Conservation (phyloP, 2,113 vertebrate species). For the Pholis gunnellus region DNA sequence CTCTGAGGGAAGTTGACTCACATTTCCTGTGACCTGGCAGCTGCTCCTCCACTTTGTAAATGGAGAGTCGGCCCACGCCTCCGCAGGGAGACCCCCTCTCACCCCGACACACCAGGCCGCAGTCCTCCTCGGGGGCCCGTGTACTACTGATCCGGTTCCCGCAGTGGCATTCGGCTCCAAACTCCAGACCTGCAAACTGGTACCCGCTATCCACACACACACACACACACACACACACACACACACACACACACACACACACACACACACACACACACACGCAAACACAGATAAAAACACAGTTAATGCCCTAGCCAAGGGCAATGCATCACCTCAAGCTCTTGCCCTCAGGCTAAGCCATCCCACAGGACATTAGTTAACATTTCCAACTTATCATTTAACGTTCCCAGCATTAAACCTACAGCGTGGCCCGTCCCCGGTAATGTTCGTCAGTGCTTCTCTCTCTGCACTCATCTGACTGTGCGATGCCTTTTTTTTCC, state of each 20-base stretch:
- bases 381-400: slow-evolving; percentile 61
- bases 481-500: slow-evolving; percentile 24
- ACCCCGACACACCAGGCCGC: slow-evolving; percentile 90
- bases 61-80: slow-evolving; percentile 89
- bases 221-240: slow-evolving; percentile 38
- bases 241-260: slow-evolving; percentile 21
- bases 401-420: slow-evolving; percentile 18
- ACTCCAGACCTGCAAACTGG: slow-evolving; percentile 90
- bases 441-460: slow-evolving; percentile 20
- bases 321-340: slow-evolving; percentile 56
- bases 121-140: slow-evolving; percentile 84
- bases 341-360: slow-evolving; percentile 35
- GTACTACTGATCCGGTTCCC: slow-evolving; percentile 87
- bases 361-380: slow-evolving; percentile 51
- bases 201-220: slow-evolving; percentile 86
- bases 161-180: slow-evolving; percentile 94
- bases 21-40: slow-evolving; percentile 81
- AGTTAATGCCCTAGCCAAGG: slow-evolving; percentile 17
- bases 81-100: slow-evolving; percentile 90
- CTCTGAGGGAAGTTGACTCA: slow-evolving; percentile 80
- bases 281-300: slow-evolving; percentile 8
- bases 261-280: slow-evolving; percentile 20
- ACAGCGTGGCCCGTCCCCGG: not conserved
- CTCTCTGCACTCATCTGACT: slow-evolving; percentile 31
- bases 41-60: slow-evolving; percentile 89